These are phyloP conservation scores for Parazoanthus swiftii DNA, from an alignment of 92 coral and sea anemone species.

Conservation along the genomic window DNA sequence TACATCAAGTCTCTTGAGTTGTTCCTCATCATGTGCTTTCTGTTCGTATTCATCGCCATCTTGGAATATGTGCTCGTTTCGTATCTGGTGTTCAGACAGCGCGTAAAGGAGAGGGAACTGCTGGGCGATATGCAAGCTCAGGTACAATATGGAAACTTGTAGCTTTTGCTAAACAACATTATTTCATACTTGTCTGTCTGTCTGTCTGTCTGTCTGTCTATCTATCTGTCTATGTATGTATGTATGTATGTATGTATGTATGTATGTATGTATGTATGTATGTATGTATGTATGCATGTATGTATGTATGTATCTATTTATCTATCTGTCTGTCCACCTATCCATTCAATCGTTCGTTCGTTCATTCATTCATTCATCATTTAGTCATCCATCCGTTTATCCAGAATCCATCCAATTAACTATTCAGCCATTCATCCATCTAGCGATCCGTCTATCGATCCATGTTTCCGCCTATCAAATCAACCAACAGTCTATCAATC, in stretches of 20 bases:
- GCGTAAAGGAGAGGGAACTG: too few species aligned
- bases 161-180: too few species aligned
- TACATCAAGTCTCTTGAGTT: slow-evolving; percentile 82
- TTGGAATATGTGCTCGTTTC: slow-evolving; percentile 85
- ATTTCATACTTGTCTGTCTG: background rate
- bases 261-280: background rate
- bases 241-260: too few species aligned
- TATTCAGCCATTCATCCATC: background rate
- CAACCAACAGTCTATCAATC: background rate
- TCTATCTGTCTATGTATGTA: background rate
- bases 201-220: background rate
- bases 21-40: slow-evolving; percentile 85
- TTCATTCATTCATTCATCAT: background rate
- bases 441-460: too few species aligned
- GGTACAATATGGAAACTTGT: too few species aligned
- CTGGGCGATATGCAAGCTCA: too few species aligned
- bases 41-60: slow-evolving; percentile 88
- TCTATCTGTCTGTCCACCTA: background rate
- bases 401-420: background rate
- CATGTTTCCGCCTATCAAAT: too few species aligned
- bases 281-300: background rate
- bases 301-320: background rate
- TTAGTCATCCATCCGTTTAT: background rate
- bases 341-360: too few species aligned
- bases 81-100: slow-evolving; percentile 76